Percentiles rank a stretch among this genome's conserved stretches.
These are phyloP conservation scores for Eumerus sabulonum DNA, from an alignment of 2,888 invertebrate species.

Conservation along the genomic window DNA sequence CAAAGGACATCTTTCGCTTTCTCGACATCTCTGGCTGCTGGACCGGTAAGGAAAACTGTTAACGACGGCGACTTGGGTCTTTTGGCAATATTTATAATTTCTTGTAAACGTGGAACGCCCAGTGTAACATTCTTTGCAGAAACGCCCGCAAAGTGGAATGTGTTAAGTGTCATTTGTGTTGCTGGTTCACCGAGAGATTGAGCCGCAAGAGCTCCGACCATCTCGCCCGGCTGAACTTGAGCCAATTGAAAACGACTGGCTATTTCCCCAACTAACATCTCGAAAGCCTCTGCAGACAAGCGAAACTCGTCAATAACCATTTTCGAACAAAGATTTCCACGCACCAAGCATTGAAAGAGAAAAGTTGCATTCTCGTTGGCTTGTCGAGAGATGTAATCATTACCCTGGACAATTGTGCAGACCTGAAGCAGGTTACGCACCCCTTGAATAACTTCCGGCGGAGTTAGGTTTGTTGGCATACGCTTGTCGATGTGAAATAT, in stretches of 20 bases:
- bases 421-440: conserved; percentile 92
- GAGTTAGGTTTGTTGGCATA: conserved; percentile 93
- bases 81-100: conserved; percentile 97
- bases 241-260: conserved; percentile 97
- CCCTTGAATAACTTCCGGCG: conserved; percentile 86
- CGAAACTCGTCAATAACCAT: conserved; percentile 95
- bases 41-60: conserved; percentile 95
- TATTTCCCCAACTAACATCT: conserved; percentile 98
- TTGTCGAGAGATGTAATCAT: conserved; percentile 93
- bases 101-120: conserved; percentile 97
- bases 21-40: conserved; percentile 96
- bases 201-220: conserved; percentile 96
- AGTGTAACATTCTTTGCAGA: conserved; percentile 99
- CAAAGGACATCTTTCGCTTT: conserved; percentile 98
- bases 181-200: conserved; percentile 71
- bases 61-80: conserved; percentile 98
- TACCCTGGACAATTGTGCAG: conserved; percentile 94
- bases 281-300: conserved; percentile 95
- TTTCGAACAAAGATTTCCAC: conserved; percentile 95
- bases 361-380: conserved; percentile 98
- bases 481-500: conserved; percentile 97
- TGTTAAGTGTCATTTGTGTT: conserved; percentile 71
- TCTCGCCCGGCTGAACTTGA: conserved; percentile 94
- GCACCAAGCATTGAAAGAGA: conserved; percentile 93
- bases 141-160: conserved; percentile 82